Evolutionary conservation across 2,888 invertebrate species (phyloP).

Genomic region (Ecdyonurus torrentis): DNA sequence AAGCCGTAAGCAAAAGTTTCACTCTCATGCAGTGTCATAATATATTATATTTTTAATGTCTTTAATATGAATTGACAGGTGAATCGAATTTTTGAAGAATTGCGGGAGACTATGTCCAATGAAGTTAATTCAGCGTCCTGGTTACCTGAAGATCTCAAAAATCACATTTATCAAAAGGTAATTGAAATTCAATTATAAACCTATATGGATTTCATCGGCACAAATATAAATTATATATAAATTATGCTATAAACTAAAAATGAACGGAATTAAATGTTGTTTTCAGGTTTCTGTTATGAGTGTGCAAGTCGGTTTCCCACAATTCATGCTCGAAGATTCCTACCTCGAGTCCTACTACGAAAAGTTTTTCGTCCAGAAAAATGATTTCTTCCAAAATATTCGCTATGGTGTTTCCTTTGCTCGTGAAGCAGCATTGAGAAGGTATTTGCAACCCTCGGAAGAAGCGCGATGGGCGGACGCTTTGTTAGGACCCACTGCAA

Average conservation of each 20-base stretch:
- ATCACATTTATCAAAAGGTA: constrained; percentile 26
- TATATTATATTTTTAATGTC: constrained; percentile 1
- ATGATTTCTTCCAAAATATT: constrained; percentile 34
- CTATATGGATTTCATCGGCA: too few relatives aligned
- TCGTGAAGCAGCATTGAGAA: constrained; percentile 25
- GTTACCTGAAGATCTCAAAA: constrained; percentile 18
- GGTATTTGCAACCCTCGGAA: constrained; percentile 21
- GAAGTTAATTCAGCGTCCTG: constrained; percentile 17
- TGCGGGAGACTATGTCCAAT: constrained; percentile 17
- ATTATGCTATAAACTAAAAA: not conserved
- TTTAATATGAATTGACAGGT: constrained; percentile 15
- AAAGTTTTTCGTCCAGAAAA: constrained; percentile 28
- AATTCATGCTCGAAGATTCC: constrained; percentile 20
- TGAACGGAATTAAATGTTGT: not conserved
- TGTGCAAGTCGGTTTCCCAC: constrained; percentile 30
- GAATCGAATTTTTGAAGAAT: constrained; percentile 20
- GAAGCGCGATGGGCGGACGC: constrained; percentile 20
- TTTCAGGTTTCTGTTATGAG: constrained; percentile 28
- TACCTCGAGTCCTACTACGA: constrained; percentile 28
- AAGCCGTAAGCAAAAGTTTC: constrained; percentile 5
- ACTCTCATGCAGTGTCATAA: not conserved
- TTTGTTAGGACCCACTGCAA: constrained; percentile 20
- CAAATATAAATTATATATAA: not conserved
- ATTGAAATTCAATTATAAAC: too few relatives aligned
- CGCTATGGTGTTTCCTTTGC: constrained; percentile 29